These are phyloP conservation scores for Lasioglossum marginatum DNA, from an alignment of 2,888 invertebrate genomes.

Conservation along the genomic window DNA sequence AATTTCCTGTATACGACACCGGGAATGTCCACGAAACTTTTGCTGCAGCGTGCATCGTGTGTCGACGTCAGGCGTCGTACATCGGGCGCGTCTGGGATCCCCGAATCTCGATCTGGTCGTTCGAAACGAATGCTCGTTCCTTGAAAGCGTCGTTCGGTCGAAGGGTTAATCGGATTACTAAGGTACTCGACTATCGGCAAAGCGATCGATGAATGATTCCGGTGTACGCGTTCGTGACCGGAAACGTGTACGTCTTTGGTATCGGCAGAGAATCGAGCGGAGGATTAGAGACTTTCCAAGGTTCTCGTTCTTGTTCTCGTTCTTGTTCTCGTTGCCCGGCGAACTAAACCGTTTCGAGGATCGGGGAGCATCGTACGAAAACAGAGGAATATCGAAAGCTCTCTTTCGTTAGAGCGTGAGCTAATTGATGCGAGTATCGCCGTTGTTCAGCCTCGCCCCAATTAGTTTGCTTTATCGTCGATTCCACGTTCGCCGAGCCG, in stretches of 20 bases:
- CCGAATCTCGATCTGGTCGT: neutral
- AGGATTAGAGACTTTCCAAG: neutral
- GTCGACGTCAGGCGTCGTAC: neutral
- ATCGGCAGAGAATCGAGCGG: neutral
- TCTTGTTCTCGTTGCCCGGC: neutral
- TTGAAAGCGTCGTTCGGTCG: neutral
- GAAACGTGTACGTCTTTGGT: neutral
- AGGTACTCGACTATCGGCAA: slow-evolving; percentile 27
- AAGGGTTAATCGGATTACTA: slow-evolving; percentile 43
- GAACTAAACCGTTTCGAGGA: neutral
- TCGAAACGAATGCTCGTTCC: neutral
- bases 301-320: neutral
- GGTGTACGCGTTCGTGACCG: neutral
- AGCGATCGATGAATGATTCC: slow-evolving; percentile 37
- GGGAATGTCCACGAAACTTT: neutral
- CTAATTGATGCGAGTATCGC: neutral
- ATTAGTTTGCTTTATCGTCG: neutral
- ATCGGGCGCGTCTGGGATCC: neutral
- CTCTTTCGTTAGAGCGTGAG: neutral
- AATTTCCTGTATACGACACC: neutral
- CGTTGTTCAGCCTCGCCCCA: neutral
- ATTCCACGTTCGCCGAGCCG: neutral
- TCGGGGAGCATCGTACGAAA: neutral
- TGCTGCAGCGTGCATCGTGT: neutral
- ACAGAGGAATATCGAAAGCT: neutral